These are phyloP conservation scores for Etheostoma nigrum DNA, from an alignment of 2,797 vertebrate species.

Conservation along the genomic window DNA sequence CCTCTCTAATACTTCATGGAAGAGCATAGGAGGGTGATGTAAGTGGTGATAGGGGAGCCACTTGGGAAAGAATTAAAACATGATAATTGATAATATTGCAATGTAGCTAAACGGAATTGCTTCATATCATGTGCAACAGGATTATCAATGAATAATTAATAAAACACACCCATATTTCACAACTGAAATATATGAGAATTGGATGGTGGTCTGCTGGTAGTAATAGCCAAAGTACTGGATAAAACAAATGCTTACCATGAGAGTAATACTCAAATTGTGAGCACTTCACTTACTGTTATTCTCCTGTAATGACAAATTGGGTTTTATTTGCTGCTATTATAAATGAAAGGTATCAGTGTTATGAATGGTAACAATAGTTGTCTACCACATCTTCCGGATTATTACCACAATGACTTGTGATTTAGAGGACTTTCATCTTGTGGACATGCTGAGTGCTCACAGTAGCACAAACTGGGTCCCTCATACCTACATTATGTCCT, in stretches of 20 bases:
- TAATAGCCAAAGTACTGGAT: constrained; percentile 11
- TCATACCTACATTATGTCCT: constrained; percentile 41
- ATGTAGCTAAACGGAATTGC: constrained; percentile 70
- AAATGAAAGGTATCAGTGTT: constrained; percentile 5
- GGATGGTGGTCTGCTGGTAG: constrained; percentile 19
- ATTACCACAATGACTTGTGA: neutral
- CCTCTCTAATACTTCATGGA: constrained; percentile 79
- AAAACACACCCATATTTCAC: constrained; percentile 53
- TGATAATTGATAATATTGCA: constrained; percentile 83
- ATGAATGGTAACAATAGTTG: neutral
- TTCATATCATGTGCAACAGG: constrained; percentile 62
- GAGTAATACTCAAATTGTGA: neutral
- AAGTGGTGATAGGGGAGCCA: constrained; percentile 76
- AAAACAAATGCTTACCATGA: constrained; percentile 19
- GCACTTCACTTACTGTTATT: neutral
- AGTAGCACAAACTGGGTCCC: neutral
- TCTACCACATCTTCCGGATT: constrained; percentile 11
- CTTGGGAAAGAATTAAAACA: constrained; percentile 82
- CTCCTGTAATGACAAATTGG: neutral
- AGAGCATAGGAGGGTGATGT: constrained; percentile 73
- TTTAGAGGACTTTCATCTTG: constrained; percentile 1
- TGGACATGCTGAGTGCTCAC: constrained; percentile 8
- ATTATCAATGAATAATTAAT: constrained; percentile 76
- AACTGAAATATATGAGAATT: constrained; percentile 45
- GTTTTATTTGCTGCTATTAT: constrained; percentile 20